Evolutionary conservation across 2,113 vertebrate genomes (phyloP), one percentile per base, ranked within the genome.

Genomic region (Gopherus evgoodei): DNA sequence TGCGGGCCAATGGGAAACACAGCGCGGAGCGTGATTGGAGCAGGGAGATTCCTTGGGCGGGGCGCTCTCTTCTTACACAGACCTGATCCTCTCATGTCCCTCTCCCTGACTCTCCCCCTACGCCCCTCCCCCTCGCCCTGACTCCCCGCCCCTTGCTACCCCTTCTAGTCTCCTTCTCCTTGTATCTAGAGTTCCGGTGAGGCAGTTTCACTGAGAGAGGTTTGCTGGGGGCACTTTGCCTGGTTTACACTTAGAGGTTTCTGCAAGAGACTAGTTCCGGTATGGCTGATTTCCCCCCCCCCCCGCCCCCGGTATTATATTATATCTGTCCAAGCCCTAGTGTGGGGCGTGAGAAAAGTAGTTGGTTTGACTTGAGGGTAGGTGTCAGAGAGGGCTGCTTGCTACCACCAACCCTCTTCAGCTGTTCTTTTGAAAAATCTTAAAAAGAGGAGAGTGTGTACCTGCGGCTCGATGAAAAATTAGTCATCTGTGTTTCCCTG

Each of bases 21-120:
- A 19, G 17, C 4, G 59, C 11, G 1, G 78, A 35, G 6, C 2
- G 12, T 4, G 24, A 2, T 7, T 11, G 62, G 52, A 14, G 35
- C 24, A 29, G 11, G 8, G 8, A 2, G 7, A 35, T 3, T 2
- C 47, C 7, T 1, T 5, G 76, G 56, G 50, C 9, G 52, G 81
- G 56, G 42, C 5, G 13, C 35, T 38, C 4, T 10, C 19, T 8
- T 7, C 65, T 17, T 21, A 21, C 22, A 24, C 42, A 27, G 24
- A 6, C 22, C n/a, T 11, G 19, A 65, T 16, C 31, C 21, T 10
- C 24, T 8, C 86, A 6, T 24, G 47, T 6, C 4, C 38, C 81
- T 25, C 54, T n/a, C 35, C 85, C 83, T 31, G 54, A 8, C 3
- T 8, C 54, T 54, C 1, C 53, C 19, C 21, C 53, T 21, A 21